A percentile compares a stretch with the other conserved stretches of the same genome.
Conservation (phyloP, 2,113 vertebrate species). For the Rostratula benghalensis region DNA sequence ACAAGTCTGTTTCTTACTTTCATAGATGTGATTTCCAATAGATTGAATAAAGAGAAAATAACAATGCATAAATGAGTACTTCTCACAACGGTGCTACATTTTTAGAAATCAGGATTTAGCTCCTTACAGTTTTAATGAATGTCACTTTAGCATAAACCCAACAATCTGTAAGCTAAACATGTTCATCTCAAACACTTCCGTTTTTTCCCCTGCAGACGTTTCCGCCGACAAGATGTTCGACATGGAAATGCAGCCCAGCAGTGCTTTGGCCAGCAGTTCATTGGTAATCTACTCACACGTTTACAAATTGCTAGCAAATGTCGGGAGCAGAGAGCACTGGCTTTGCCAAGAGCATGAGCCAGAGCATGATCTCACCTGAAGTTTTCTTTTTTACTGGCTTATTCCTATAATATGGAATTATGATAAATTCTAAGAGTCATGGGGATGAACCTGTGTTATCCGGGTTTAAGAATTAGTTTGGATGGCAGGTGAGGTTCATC, state of each 20-base stretch:
- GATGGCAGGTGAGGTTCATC: not conserved
- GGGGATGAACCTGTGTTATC: not conserved
- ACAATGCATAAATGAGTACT: not conserved
- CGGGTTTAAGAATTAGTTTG: not conserved
- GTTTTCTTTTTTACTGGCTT: not conserved
- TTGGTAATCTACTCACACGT: constrained; percentile 75
- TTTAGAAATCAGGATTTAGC: not conserved
- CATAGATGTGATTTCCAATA: not conserved
- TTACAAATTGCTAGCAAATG: not conserved
- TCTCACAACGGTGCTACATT: not conserved
- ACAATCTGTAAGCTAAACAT: not conserved
- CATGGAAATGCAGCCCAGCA: constrained; percentile 96
- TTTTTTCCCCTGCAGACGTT: constrained; percentile 78
- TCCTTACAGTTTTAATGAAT: not conserved
- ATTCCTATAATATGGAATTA: not conserved
- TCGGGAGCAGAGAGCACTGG: not conserved
- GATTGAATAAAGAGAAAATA: not conserved
- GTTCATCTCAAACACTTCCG: not conserved
- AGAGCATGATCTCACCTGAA: not conserved
- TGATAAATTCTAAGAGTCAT: not conserved
- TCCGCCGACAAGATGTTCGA: constrained; percentile 94
- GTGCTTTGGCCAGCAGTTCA: constrained; percentile 92
- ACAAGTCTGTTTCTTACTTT: not conserved
- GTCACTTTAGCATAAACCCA: not conserved
- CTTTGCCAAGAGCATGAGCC: not conserved